Evolutionary conservation across 2,888 invertebrate genomes (phyloP).

Genomic region (Orthonychiurus folsomi): DNA sequence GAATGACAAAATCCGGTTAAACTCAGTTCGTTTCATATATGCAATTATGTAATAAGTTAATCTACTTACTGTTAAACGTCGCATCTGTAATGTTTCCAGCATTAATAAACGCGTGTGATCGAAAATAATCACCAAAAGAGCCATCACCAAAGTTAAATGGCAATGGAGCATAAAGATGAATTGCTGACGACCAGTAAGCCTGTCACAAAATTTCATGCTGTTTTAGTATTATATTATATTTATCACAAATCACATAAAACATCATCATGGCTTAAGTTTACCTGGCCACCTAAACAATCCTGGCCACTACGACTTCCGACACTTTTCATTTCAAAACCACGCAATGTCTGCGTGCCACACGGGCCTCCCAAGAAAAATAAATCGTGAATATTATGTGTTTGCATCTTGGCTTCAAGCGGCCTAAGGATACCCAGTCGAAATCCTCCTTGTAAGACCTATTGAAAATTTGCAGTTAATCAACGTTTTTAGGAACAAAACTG

Average conservation of each 20-base stretch:
- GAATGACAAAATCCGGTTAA: background rate
- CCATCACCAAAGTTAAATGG: slow-evolving; percentile 73
- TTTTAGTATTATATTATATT: slow-evolving; percentile 35
- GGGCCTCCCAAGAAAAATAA: slow-evolving; percentile 85
- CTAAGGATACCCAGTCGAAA: slow-evolving; percentile 60
- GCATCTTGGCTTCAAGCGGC: slow-evolving; percentile 46
- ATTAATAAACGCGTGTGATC: slow-evolving; percentile 82
- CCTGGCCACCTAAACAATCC: slow-evolving; percentile 62
- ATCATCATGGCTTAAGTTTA: slow-evolving; percentile 41
- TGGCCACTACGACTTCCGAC: slow-evolving; percentile 75
- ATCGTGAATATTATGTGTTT: slow-evolving; percentile 54
- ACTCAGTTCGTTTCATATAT: slow-evolving; percentile 3
- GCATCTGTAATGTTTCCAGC: slow-evolving; percentile 63
- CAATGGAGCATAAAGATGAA: slow-evolving; percentile 81
- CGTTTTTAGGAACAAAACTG: background rate
- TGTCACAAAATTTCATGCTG: slow-evolving; percentile 47
- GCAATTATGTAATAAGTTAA: too few species aligned
- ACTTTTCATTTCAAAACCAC: slow-evolving; percentile 82
- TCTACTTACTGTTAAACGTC: slow-evolving; percentile 3
- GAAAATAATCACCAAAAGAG: slow-evolving; percentile 72
- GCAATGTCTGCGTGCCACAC: slow-evolving; percentile 77
- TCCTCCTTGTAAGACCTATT: slow-evolving; percentile 65
- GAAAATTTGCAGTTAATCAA: slow-evolving; percentile 17
- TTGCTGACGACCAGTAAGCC: slow-evolving; percentile 75
- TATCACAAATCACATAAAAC: background rate